Base-by-base conservation (phyloP, 2,888 invertebrate species). In the Drosophila kanekoi region DNA sequence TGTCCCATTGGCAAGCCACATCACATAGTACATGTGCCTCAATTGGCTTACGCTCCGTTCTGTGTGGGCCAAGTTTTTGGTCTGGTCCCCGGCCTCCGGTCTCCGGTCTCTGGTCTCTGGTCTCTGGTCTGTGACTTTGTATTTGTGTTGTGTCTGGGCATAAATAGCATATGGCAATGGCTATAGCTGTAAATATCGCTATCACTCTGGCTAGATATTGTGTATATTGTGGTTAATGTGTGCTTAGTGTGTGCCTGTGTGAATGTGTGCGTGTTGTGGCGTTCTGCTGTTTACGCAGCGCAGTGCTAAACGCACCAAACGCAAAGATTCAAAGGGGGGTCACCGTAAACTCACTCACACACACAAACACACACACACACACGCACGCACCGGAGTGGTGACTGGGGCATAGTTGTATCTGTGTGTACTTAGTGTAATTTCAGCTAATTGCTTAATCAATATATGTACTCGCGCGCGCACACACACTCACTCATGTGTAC, bases 381-480 rank as follows among this genome's bases (percentile, higher is more conserved):
- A 64, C 47, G 45, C 20, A 38, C 37, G 10, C 32, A 10, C 32
- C 14, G 8, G 14, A 13, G 33, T 13, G n/a, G n/a, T 3, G 9
- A 18, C 9, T 10, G 33, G 11, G 6, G 11, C 1, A 18, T 35
- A 53, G 76, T 62, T 58, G 58, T 64, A 61, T 68, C 52, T 60
- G 41, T 75, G 52, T 81, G 72, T 70, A 54, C 54, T 69, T 53
- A 47, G 78, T 76, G 83, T 77, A 82, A 82, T 81, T 73, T 70
- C 45, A 70, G 66, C 79, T 83, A 83, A 83, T 86, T 83, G 84
- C 77, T 81, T 83, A 83, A 86, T 83, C 86, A 86, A 83, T 83
- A 86, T 60, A 69, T 43, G 23, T 28, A 52, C 62, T 41, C 20
- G n/a, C 8, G 4, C 18, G n/a, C 40, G 20, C 35, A 35, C 28